Evolutionary conservation across 2,797 vertebrate genomes (phyloP).

Genomic region (Chrysolophus pictus): DNA sequence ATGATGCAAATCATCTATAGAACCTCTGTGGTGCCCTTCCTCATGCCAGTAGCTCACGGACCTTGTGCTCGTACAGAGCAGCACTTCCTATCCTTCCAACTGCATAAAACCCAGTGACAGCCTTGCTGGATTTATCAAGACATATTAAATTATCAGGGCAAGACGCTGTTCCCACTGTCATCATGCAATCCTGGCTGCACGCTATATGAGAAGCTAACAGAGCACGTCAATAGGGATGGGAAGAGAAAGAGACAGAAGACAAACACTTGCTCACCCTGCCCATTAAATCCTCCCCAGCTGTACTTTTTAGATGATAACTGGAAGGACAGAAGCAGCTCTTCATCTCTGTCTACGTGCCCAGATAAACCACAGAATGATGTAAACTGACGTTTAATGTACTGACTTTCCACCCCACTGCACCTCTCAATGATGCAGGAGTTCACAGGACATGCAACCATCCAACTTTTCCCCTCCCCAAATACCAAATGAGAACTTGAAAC

Average conservation of each 20-base stretch:
- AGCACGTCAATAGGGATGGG: background rate
- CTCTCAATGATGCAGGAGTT: background rate
- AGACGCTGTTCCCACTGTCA: conserved; percentile 33
- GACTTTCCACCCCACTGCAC: background rate
- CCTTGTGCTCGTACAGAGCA: background rate
- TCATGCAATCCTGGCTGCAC: conserved; percentile 21
- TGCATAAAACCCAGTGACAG: conserved; percentile 29
- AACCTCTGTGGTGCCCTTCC: background rate
- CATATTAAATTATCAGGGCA: conserved; percentile 58
- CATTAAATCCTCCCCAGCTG: background rate
- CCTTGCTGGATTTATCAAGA: conserved; percentile 34
- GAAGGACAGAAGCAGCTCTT: background rate
- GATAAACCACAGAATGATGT: background rate
- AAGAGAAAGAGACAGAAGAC: background rate
- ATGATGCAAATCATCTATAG: background rate
- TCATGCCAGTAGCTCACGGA: background rate
- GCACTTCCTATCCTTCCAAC: conserved; percentile 10
- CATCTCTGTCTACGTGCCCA: background rate
- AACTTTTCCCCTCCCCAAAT: background rate
- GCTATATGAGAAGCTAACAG: background rate
- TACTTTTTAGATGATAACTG: background rate
- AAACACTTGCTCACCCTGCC: background rate
- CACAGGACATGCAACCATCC: background rate
- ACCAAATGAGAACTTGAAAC: background rate
- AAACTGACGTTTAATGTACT: background rate